phyloP scores from a whole-genome alignment of 2,113 vertebrate genomes.

The Dicaeum eximium region DNA sequence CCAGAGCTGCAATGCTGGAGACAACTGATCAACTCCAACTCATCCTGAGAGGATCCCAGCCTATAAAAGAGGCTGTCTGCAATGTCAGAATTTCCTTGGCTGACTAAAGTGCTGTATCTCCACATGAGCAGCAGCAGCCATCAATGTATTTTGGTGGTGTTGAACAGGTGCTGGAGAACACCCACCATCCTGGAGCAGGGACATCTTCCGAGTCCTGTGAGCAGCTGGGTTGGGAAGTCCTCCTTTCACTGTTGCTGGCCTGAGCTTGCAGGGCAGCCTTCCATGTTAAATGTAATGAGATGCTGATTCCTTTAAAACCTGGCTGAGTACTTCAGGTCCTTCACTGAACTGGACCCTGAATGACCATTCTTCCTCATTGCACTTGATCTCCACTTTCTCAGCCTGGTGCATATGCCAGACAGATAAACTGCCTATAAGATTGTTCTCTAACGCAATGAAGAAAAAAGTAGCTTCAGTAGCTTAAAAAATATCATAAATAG shows the following conservation, averaged over 20 bases:
- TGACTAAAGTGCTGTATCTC: neutral
- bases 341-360: neutral
- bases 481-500: neutral
- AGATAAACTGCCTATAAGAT: neutral
- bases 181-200: neutral
- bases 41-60: neutral
- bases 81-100: neutral
- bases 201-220: fast-evolving
- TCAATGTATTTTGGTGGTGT: neutral
- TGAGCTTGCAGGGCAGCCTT: neutral
- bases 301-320: neutral
- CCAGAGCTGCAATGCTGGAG: neutral
- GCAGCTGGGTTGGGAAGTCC: neutral
- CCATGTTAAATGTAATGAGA: neutral
- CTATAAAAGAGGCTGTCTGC: neutral
- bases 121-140: neutral
- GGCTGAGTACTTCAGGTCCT: neutral
- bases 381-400: neutral
- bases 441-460: neutral
- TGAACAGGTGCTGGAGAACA: neutral
- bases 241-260: neutral
- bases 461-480: neutral
- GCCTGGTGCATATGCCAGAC: neutral
- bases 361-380: neutral
- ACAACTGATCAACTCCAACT: neutral